Base-by-base conservation (phyloP, 2,888 invertebrate genomes). In the Sialis fuliginosa region DNA sequence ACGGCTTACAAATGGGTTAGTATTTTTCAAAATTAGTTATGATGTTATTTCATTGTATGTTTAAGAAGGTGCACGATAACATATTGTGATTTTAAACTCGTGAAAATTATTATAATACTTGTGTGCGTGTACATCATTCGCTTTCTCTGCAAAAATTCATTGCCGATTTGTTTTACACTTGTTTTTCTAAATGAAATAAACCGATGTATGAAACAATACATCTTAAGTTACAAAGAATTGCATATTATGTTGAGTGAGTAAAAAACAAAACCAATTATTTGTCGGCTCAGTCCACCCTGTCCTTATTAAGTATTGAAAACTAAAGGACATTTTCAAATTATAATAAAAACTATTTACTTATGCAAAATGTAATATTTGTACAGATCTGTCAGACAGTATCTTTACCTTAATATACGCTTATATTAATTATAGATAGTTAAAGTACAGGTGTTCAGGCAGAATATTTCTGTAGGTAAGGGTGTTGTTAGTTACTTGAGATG, bases 1-100 rank as follows among this genome's bases (percentile, higher is more conserved):
- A 37, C 37, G 37, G 37, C 37, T 10, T 37, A 37, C 37, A 10
- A 61, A 62, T 63, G 63, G 64, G 65, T 65, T 60, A 64, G 64
- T 65, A 47, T n/a, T 34, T 32, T 33, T 6, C 13, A 34, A 47
- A 47, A 45, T 37, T 42, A 34, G 34, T 12, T 33, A 31, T 34
- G 9, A 39, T 42, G 12, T 8, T 34, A 37, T 42, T 22, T 30
- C 5, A 42, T 42, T 42, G 7, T 10, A 37, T 39, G 10, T 45
- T 39, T 6, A 30, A 35, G 6, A 32, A 45, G 31, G 33, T 39
- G 9, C 33, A 31, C 35, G 9, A 39, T 30, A 45, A 10, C 32
- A 33, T 39, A 35, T 13, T 12, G 10, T 45, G 12, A n/a, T 12
- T 32, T 13, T 44, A 32, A 44, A 34, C 44, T 13, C 39, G 32